Conservation (phyloP, 2,113 vertebrate species). For the Myodes glareolus region DNA sequence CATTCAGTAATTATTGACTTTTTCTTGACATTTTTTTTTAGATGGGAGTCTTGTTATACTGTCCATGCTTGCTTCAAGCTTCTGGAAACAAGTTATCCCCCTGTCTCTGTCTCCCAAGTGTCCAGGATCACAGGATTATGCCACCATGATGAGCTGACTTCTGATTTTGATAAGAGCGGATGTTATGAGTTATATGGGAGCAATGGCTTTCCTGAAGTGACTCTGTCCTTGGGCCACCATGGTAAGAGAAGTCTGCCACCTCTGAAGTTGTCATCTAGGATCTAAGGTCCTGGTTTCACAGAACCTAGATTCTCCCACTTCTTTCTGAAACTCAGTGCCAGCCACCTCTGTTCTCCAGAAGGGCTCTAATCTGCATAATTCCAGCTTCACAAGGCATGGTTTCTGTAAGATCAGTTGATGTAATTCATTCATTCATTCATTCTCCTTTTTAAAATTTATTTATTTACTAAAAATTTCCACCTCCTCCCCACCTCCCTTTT, state of each 20-base stretch:
- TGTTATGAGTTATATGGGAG: background rate
- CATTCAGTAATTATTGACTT: background rate
- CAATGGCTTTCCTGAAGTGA: background rate
- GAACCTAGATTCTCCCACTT: background rate
- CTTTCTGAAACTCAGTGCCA: background rate
- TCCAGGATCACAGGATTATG: background rate
- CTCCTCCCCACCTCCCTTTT: too few relatives aligned
- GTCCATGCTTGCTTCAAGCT: background rate
- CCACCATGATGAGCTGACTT: too few relatives aligned
- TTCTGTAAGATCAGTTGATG: conserved; percentile 5
- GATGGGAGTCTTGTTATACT: background rate
- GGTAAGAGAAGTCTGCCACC: background rate
- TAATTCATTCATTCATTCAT: background rate
- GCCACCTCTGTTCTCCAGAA: background rate
- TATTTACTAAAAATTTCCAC: too few relatives aligned
- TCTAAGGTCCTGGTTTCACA: background rate
- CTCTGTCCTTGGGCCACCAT: background rate
- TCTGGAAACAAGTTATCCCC: background rate
- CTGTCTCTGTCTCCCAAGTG: background rate
- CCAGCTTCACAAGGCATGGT: background rate
- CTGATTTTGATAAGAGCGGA: background rate
- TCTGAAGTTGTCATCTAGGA: background rate
- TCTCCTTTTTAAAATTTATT: too few relatives aligned
- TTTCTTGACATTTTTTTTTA: background rate
- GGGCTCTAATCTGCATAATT: background rate